Conservation (phyloP, 1,140 invertebrate genomes). For the Brachionus asplanchnoidis region DNA sequence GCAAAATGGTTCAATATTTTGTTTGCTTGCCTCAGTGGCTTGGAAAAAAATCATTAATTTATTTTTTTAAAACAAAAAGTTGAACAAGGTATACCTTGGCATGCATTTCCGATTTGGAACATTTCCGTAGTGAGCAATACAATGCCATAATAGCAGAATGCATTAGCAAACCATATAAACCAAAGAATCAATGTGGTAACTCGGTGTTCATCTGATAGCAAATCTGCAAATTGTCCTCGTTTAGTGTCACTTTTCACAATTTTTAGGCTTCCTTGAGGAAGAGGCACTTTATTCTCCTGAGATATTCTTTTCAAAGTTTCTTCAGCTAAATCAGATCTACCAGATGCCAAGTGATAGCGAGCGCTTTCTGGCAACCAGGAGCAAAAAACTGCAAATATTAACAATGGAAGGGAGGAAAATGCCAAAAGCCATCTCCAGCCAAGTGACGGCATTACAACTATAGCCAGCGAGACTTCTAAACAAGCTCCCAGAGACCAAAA, state of each 20-base stretch:
- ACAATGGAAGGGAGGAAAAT: conserved; percentile 75
- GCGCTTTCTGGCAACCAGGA: conserved; percentile 91
- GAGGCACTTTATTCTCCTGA: conserved; percentile 77
- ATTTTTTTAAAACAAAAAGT: background rate
- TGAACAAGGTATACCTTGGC: conserved; percentile 54
- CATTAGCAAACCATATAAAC: conserved; percentile 75
- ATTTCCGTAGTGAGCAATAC: conserved; percentile 90
- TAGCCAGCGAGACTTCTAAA: conserved; percentile 68
- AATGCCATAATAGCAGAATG: conserved; percentile 91
- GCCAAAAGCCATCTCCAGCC: conserved; percentile 85
- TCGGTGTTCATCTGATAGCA: conserved; percentile 21
- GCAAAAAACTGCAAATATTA: conserved; percentile 52
- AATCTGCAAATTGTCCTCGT: conserved; percentile 27
- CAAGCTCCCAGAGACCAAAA: conserved; percentile 58
- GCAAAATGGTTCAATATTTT: conserved; percentile 58
- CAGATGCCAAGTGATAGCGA: conserved; percentile 76
- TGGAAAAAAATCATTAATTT: background rate
- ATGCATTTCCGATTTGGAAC: conserved; percentile 65
- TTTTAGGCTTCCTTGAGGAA: conserved; percentile 73
- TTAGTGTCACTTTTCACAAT: conserved; percentile 65
- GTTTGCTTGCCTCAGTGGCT: conserved; percentile 40
- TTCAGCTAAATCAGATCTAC: conserved; percentile 76
- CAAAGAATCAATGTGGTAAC: conserved; percentile 37
- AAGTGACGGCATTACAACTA: conserved; percentile 82
- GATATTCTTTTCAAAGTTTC: conserved; percentile 77